Evolutionary conservation across 2,113 vertebrate genomes (phyloP).

Genomic region (Vireo altiloquus): DNA sequence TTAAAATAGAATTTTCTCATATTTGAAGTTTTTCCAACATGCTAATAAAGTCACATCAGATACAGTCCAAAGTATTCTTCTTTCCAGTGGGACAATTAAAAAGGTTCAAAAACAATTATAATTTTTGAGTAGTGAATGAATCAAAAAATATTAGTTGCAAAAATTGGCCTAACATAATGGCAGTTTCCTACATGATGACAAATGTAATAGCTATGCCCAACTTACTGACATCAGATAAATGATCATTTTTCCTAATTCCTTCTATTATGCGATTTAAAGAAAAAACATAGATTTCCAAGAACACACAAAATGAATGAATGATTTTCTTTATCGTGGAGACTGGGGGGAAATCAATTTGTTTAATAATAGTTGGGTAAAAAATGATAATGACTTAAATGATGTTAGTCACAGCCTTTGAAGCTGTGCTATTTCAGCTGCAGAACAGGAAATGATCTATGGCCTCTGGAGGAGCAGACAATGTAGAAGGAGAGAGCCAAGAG

Average conservation of each 20-base stretch:
- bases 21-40: background rate
- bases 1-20: background rate
- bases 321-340: background rate
- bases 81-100: conserved; percentile 1
- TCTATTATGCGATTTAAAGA: conserved; percentile 10
- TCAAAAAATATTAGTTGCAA: conserved; percentile 3
- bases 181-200: conserved; percentile 12
- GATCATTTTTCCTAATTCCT: conserved; percentile 31
- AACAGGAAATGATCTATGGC: background rate
- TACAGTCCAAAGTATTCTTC: background rate
- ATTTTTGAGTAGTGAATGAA: background rate
- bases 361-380: conserved; percentile 45
- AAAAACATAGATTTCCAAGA: conserved; percentile 34
- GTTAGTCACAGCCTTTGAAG: conserved; percentile 22
- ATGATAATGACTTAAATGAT: conserved; percentile 22
- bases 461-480: background rate
- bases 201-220: background rate
- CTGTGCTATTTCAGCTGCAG: background rate
- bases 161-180: background rate
- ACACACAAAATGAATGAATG: conserved; percentile 15
- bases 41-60: background rate
- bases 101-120: background rate
- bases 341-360: conserved; percentile 36
- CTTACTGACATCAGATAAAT: conserved; percentile 34
- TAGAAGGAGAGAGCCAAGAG: background rate